Evolutionary conservation across 2,888 invertebrate genomes (phyloP).

Genomic region (Thyatira batis): DNA sequence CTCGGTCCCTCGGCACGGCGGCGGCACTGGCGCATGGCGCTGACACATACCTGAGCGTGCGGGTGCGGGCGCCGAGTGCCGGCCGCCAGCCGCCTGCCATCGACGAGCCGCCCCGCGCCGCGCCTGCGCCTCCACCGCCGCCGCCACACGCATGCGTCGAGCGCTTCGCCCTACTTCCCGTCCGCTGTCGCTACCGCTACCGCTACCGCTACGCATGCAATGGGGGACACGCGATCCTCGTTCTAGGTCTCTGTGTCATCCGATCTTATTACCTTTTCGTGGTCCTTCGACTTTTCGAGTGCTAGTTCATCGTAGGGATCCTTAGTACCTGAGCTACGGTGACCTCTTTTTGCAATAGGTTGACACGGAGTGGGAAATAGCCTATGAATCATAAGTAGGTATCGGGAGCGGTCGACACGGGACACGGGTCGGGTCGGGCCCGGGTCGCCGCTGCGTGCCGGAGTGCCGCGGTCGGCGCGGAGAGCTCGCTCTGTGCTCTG

Average conservation of each 20-base stretch:
- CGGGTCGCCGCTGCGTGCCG: no score
- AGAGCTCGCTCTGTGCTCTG: neutral
- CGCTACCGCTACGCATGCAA: neutral
- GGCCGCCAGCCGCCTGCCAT: slow-evolving; percentile 29
- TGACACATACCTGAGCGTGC: slow-evolving; percentile 18
- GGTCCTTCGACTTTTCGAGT: neutral
- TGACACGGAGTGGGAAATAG: neutral
- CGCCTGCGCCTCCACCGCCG: slow-evolving; percentile 38
- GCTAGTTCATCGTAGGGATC: neutral
- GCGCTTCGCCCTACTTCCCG: slow-evolving; percentile 11
- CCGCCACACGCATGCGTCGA: slow-evolving; percentile 18
- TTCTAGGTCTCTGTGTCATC: neutral
- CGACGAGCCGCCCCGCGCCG: slow-evolving; percentile 20
- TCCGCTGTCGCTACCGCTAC: no score
- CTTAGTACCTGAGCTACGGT: neutral
- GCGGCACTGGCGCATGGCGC: neutral
- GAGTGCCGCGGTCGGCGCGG: neutral
- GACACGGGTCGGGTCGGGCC: no score
- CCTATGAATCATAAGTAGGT: neutral
- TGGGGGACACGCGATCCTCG: neutral
- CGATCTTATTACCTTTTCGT: neutral
- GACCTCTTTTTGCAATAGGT: neutral
- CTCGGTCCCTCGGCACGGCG: no score
- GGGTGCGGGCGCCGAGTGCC: slow-evolving; percentile 19
- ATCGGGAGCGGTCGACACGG: neutral